Conservation (phyloP, 2,797 vertebrate genomes). For the Darevskia mixta region DNA sequence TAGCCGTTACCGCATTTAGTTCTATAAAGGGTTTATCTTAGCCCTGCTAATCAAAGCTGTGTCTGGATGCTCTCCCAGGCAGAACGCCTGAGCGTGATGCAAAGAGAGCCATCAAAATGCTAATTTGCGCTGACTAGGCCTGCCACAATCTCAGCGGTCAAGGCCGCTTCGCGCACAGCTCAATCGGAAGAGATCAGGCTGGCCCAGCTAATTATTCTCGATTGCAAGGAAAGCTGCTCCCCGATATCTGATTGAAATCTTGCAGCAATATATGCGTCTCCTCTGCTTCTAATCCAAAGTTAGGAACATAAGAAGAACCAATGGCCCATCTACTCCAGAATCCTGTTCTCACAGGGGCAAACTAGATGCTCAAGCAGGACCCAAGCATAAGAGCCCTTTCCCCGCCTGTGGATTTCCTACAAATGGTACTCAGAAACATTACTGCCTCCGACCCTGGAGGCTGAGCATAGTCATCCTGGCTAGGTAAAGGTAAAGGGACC, state of each 20-base stretch:
- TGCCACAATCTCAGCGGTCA: too few species aligned
- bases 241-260: background rate
- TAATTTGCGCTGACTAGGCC: background rate
- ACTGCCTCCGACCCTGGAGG: too few species aligned
- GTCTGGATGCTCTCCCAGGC: conserved; percentile 17
- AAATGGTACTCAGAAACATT: too few species aligned
- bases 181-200: background rate
- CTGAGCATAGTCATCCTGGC: too few species aligned
- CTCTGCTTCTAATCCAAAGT: background rate
- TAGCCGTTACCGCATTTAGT: conserved; percentile 77
- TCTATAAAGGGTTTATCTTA: conserved; percentile 76
- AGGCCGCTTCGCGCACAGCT: background rate
- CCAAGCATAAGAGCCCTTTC: too few species aligned
- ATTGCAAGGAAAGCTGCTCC: background rate
- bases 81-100: background rate
- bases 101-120: background rate
- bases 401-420: too few species aligned
- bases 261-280: background rate
- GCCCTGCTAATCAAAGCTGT: conserved; percentile 37
- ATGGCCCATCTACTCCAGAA: too few species aligned
- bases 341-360: too few species aligned
- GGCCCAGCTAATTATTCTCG: background rate
- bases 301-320: too few species aligned
- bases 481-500: too few species aligned
- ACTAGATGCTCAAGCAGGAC: too few species aligned